Percentiles rank a stretch among this genome's conserved stretches.
Conservation (phyloP, 1,140 invertebrate species). For the Pantala flavescens region DNA sequence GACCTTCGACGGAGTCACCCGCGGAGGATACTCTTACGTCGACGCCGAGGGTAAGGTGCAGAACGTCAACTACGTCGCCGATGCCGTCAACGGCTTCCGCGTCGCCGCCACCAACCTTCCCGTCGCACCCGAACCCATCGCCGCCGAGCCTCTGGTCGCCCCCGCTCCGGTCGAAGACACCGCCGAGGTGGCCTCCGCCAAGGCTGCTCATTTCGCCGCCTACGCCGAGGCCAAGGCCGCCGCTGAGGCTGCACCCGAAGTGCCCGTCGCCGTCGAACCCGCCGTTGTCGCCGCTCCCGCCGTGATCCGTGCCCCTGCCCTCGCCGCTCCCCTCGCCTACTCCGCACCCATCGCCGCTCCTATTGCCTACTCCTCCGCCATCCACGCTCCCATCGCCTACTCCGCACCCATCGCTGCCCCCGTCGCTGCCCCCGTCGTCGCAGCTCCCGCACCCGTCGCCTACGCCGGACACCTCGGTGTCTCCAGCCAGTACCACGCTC, state of each 20-base stretch:
- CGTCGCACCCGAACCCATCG: constrained; percentile 25
- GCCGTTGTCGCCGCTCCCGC: constrained; percentile 14
- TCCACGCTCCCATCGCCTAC: constrained; percentile 24
- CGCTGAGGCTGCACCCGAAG: neutral
- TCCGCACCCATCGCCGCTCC: neutral
- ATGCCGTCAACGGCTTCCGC: constrained; percentile 48
- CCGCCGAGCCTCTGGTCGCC: constrained; percentile 16
- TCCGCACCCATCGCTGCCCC: constrained; percentile 26
- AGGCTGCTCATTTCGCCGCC: constrained; percentile 26
- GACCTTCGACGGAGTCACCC: constrained; percentile 29
- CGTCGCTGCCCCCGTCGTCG: constrained; percentile 19
- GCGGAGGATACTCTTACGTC: constrained; percentile 36
- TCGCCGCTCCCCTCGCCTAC: neutral
- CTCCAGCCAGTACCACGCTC: constrained; percentile 32
- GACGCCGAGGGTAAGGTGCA: constrained; percentile 38
- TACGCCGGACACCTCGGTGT: constrained; percentile 28
- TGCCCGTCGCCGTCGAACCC: constrained; percentile 11
- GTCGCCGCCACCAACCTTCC: constrained; percentile 53
- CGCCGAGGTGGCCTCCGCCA: constrained; percentile 28
- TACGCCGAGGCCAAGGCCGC: constrained; percentile 23
- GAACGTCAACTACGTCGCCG: constrained; percentile 46
- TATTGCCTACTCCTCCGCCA: neutral
- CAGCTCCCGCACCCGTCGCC: constrained; percentile 31
- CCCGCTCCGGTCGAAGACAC: constrained; percentile 24
- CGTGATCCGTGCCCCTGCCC: neutral